These are phyloP conservation scores for Clepsis dumicolana DNA, from an alignment of 2,888 invertebrate genomes.

Conservation along the genomic window DNA sequence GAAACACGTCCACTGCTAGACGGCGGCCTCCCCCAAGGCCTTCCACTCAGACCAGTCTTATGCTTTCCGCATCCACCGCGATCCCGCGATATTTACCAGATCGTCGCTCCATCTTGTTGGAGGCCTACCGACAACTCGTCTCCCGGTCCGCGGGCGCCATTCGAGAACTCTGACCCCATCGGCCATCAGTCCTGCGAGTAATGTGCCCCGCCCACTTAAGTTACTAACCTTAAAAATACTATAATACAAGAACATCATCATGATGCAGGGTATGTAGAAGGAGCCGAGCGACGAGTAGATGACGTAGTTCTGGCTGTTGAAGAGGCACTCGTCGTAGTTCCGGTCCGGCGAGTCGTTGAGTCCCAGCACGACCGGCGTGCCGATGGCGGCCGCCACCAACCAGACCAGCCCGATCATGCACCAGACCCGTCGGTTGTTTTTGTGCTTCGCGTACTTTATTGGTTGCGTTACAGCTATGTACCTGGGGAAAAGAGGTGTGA, in stretches of 20 bases:
- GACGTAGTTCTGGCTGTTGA: conserved; percentile 99
- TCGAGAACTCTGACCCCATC: too few relatives aligned
- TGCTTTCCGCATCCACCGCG: too few relatives aligned
- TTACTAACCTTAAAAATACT: conserved; percentile 96
- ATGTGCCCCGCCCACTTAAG: too few relatives aligned
- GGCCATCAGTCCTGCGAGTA: too few relatives aligned
- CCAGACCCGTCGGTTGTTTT: conserved; percentile 97
- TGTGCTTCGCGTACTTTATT: conserved; percentile 99
- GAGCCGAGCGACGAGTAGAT: conserved; percentile 99
- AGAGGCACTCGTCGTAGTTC: conserved; percentile 94
- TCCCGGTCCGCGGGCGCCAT: too few relatives aligned
- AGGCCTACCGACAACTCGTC: too few relatives aligned
- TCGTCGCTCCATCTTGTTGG: too few relatives aligned
- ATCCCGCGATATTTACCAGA: too few relatives aligned
- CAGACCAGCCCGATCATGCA: conserved; percentile 98
- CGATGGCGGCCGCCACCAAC: conserved; percentile 96
- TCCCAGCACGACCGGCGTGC: conserved; percentile 97
- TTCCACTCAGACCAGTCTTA: too few relatives aligned
- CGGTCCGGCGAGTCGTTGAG: conserved; percentile 97
- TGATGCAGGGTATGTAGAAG: conserved; percentile 99
- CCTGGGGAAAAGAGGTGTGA: conserved; percentile 86
- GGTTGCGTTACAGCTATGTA: conserved; percentile 99
- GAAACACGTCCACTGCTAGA: too few relatives aligned
- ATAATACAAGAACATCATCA: conserved; percentile 99
- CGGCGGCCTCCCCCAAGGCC: too few relatives aligned